Conservation (phyloP, 2,113 vertebrate species). For the Gymnobelideus leadbeateri region DNA sequence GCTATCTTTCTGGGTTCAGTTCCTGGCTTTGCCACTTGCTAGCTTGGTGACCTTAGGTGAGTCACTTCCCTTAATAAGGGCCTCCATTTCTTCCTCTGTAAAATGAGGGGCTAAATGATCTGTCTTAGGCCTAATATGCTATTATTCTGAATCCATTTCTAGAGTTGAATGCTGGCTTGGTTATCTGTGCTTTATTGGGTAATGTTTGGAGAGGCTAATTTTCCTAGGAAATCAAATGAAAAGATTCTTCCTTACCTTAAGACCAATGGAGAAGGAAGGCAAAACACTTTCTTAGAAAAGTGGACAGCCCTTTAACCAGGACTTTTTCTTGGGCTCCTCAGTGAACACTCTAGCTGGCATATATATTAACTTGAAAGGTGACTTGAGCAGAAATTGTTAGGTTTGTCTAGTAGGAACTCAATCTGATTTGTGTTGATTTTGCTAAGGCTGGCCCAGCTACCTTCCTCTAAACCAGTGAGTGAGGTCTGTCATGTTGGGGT, state of each 20-base stretch:
- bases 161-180: not conserved
- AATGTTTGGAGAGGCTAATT: not conserved
- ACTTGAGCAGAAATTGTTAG: not conserved
- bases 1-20: not conserved
- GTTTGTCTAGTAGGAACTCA: not conserved
- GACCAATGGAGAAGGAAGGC: not conserved
- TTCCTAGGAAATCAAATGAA: not conserved
- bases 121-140: not conserved
- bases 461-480: conserved; percentile 36
- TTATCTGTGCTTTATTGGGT: not conserved
- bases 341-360: not conserved
- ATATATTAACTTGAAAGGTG: not conserved
- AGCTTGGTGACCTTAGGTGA: not conserved
- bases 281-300: not conserved
- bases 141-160: not conserved
- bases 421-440: conserved; percentile 23
- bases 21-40: not conserved
- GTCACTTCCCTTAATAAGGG: not conserved
- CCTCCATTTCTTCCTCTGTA: not conserved
- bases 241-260: not conserved
- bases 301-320: not conserved
- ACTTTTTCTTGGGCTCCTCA: not conserved
- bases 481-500: not conserved
- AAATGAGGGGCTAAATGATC: not conserved
- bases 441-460: not conserved